phyloP scores from a whole-genome alignment of 2,797 vertebrate genomes.

The Agapornis canus region DNA sequence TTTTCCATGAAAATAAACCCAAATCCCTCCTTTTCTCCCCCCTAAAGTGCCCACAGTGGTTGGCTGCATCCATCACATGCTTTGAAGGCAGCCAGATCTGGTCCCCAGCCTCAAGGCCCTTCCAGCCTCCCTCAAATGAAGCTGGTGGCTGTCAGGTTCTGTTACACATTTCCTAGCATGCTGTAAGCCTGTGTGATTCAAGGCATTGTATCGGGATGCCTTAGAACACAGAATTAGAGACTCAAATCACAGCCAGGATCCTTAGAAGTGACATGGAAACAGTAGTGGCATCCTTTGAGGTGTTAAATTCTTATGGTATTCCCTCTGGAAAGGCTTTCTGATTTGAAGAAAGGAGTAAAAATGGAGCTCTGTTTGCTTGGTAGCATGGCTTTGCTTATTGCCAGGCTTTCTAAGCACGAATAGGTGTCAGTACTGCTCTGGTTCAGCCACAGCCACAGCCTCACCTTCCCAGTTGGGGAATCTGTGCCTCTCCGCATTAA shows the following conservation, averaged over 20 bases:
- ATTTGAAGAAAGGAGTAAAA: background rate
- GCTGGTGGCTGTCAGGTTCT: background rate
- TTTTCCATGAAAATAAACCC: background rate
- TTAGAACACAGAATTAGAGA: background rate
- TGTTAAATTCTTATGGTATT: background rate
- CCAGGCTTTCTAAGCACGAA: background rate
- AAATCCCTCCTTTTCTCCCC: background rate
- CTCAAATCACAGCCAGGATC: background rate
- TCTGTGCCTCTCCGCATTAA: background rate
- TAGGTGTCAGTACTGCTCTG: background rate
- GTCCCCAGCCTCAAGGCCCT: background rate
- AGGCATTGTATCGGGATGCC: background rate
- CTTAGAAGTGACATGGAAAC: background rate
- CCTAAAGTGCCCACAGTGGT: background rate
- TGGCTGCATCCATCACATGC: background rate
- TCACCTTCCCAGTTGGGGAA: background rate
- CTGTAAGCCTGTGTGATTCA: background rate
- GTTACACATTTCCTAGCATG: background rate
- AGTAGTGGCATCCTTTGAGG: background rate
- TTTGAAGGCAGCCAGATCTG: background rate
- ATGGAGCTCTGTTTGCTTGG: background rate
- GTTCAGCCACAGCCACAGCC: background rate
- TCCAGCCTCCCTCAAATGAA: background rate
- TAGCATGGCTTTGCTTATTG: background rate
- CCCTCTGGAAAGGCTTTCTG: background rate